Evolutionary conservation across 2,113 vertebrate species (phyloP).

Genomic region (Meleagris gallopavo): DNA sequence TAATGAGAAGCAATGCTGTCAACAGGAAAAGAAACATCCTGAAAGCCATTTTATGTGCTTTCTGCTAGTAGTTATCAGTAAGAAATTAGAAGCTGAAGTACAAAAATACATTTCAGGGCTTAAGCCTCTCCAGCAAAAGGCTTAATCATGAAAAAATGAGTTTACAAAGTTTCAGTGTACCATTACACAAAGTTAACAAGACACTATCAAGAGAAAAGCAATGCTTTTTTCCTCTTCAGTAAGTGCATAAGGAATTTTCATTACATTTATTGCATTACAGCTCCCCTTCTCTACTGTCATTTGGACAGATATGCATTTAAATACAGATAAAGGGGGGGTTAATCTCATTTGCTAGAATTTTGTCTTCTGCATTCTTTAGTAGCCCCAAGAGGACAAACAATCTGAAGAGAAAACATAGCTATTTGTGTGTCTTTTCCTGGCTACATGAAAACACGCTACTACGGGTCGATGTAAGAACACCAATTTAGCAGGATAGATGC

Average conservation of each 20-base stretch:
- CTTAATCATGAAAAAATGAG: constrained; percentile 2
- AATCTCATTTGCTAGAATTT: neutral
- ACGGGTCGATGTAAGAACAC: neutral
- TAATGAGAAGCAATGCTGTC: neutral
- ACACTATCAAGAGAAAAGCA: neutral
- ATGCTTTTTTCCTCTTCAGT: neutral
- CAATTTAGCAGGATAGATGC: neutral
- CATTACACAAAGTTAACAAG: neutral
- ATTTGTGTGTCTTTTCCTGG: neutral
- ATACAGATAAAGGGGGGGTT: neutral
- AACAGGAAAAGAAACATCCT: neutral
- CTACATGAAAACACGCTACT: neutral
- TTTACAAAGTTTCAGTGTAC: neutral
- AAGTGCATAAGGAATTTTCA: neutral
- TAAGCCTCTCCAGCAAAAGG: neutral
- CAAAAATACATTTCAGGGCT: neutral
- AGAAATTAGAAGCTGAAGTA: constrained; percentile 11
- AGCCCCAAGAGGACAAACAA: neutral
- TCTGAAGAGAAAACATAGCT: neutral
- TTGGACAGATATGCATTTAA: neutral
- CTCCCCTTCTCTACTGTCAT: neutral
- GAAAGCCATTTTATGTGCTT: constrained; percentile 14
- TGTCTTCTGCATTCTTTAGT: too few species aligned
- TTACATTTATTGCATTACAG: neutral
- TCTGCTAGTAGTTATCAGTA: neutral